Percentiles rank a stretch among this genome's conserved stretches.
phyloP scores from a whole-genome alignment of 2,888 invertebrate species.

The Leucania comma region DNA sequence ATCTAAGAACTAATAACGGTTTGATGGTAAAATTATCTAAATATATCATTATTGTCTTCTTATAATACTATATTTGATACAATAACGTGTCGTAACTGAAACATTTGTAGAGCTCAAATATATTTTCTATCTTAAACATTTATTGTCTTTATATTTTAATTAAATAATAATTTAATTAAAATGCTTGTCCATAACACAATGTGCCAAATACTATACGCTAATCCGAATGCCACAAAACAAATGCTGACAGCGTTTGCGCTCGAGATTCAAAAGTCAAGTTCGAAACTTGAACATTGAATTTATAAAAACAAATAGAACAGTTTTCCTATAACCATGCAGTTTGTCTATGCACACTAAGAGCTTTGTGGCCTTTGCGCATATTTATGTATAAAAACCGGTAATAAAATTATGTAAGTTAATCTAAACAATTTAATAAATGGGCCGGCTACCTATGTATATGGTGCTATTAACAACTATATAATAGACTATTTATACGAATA shows the following conservation, averaged over 20 bases:
- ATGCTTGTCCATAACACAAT: not conserved
- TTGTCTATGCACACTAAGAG: not conserved
- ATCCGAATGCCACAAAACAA: not conserved
- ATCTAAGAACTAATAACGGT: not conserved
- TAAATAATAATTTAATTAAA: not conserved
- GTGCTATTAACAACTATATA: not conserved
- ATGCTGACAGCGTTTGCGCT: not conserved
- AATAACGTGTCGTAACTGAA: not conserved
- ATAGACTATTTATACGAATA: not conserved
- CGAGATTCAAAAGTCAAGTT: not conserved
- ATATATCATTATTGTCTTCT: not conserved
- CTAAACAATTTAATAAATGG: not conserved
- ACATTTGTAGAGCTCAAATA: constrained; percentile 4
- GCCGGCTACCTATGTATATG: not conserved
- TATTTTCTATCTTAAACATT: not conserved
- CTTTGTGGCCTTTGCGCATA: not conserved
- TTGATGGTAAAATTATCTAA: too few species aligned
- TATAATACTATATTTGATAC: not conserved
- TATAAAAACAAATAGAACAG: too few species aligned
- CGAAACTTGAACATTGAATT: too few species aligned
- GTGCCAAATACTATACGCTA: constrained; percentile 14
- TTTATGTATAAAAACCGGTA: not conserved
- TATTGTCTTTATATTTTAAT: not conserved
- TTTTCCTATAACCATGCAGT: too few species aligned
- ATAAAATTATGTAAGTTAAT: not conserved